Evolutionary conservation across 2,888 invertebrate genomes (phyloP).

Genomic region (Xylota sylvarum): DNA sequence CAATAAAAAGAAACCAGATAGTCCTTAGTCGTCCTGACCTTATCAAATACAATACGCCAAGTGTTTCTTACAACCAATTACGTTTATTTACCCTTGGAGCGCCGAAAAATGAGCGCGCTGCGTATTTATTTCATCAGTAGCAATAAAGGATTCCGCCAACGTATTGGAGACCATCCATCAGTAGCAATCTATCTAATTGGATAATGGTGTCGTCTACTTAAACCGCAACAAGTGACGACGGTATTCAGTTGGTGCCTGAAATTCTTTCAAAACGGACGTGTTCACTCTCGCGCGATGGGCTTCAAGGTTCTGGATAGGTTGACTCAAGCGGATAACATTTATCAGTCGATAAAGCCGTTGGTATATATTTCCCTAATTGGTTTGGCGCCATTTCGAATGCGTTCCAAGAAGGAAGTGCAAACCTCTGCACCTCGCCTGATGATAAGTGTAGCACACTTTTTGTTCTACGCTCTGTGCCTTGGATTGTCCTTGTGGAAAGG

Average conservation of each 20-base stretch:
- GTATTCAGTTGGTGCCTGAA: constrained; percentile 37
- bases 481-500: constrained; percentile 80
- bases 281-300: constrained; percentile 77
- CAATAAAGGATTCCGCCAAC: constrained; percentile 14
- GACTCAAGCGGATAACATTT: constrained; percentile 82
- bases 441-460: constrained; percentile 81
- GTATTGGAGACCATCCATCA: not conserved
- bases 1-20: constrained; percentile 30
- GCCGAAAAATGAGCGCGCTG: not conserved
- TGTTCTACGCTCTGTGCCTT: constrained; percentile 81
- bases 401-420: constrained; percentile 81
- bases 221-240: not conserved
- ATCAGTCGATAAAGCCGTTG: constrained; percentile 82
- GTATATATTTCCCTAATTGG: constrained; percentile 82
- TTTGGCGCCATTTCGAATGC: constrained; percentile 82
- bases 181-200: constrained; percentile 66
- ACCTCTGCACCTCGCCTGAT: constrained; percentile 81
- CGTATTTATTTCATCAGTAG: constrained; percentile 18
- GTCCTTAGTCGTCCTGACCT: not conserved
- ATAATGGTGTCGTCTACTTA: constrained; percentile 25
- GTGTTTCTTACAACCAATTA: constrained; percentile 20
- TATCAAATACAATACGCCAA: constrained; percentile 11
- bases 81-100: constrained; percentile 20
- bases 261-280: constrained; percentile 47
- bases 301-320: constrained; percentile 81